Percentiles rank a stretch among this genome's conserved stretches.
phyloP scores from a whole-genome alignment of 2,113 vertebrate genomes.

The Hydrochoerus hydrochaeris region DNA sequence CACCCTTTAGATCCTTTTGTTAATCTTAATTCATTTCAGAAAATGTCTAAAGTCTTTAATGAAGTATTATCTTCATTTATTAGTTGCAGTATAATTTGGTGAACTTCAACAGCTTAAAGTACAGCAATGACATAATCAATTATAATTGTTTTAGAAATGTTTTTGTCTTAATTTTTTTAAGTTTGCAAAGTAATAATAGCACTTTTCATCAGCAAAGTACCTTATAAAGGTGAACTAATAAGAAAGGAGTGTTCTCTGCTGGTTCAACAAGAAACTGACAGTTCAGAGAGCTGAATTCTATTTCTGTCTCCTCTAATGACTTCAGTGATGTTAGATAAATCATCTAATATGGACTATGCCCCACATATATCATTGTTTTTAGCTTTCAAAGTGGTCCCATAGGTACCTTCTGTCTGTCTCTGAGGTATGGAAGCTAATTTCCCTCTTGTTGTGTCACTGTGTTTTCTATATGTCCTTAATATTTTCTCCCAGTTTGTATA shows the following conservation, averaged over 20 bases:
- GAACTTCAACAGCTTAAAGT: constrained; percentile 76
- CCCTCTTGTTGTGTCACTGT: neutral
- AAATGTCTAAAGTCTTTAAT: constrained; percentile 81
- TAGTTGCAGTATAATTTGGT: constrained; percentile 79
- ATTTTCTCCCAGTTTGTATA: neutral
- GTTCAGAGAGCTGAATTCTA: constrained; percentile 65
- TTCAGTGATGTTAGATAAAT: constrained; percentile 39
- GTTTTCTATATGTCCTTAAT: neutral
- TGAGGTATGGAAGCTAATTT: neutral
- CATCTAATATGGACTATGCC: neutral
- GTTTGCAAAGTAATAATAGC: constrained; percentile 70
- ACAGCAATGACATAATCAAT: constrained; percentile 79
- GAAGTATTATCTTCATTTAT: constrained; percentile 79
- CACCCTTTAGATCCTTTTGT: constrained; percentile 75
- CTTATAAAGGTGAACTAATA: constrained; percentile 67
- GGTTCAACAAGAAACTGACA: constrained; percentile 67
- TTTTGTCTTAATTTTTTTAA: constrained; percentile 73
- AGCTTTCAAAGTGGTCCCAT: neutral
- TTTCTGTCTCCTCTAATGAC: constrained; percentile 43
- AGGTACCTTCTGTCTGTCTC: neutral
- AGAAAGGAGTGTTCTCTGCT: constrained; percentile 70
- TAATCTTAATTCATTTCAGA: constrained; percentile 80
- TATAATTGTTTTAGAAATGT: constrained; percentile 81
- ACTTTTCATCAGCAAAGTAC: constrained; percentile 66
- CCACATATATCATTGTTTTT: neutral